Evolutionary conservation across 92 coral and sea anemone genomes (phyloP), one percentile per base, ranked within the genome.

Genomic region (Bergia sp.): DNA sequence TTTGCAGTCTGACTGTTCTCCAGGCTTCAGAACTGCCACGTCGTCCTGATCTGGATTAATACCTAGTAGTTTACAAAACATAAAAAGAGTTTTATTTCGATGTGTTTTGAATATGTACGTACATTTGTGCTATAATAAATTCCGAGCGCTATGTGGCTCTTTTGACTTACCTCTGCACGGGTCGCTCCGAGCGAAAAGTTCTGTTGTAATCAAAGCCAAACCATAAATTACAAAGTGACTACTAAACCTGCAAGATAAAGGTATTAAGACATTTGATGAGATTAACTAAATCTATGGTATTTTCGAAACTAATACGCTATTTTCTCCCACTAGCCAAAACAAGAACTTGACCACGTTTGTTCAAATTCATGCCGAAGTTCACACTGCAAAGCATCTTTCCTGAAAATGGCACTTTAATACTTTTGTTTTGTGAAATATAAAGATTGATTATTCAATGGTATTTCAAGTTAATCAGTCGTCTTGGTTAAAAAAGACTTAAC

Each of bases 201-300:
- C 99, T 3, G 99, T 96, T 18, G 99, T 96, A 80, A 96, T 96
- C 45, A 95, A 98, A 13, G 98, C 96, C 82, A 96, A 89, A 18
- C 99, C 99, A 77, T 96, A 96, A 61, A 95, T 95, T 21, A 96
- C 94, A 85, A 96, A 93, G 74, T 94, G 98, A 78, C 99, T 94
- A 75, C 97, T 96, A 49, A 97, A 95, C 99, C 98, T 95, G 89
- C 37, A 65, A 73, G 3, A 23, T 13, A 40, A 82, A 11, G 16
- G 20, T 43, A n/a, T 61, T 40, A 77, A 47, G 44, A 44, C 73
- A 20, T 57, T 57, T 12, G 20, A 57, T 57, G 65, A 57, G 18
- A 57, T 57, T 57, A 57, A 57, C 16, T 57, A 57, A 12, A 9
- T 61, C 3, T 61, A 18, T 18, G 3, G 23, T 61, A 7, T 18